Evolutionary conservation across 2,888 invertebrate genomes (phyloP).

Genomic region (Priocnemis perturbator): DNA sequence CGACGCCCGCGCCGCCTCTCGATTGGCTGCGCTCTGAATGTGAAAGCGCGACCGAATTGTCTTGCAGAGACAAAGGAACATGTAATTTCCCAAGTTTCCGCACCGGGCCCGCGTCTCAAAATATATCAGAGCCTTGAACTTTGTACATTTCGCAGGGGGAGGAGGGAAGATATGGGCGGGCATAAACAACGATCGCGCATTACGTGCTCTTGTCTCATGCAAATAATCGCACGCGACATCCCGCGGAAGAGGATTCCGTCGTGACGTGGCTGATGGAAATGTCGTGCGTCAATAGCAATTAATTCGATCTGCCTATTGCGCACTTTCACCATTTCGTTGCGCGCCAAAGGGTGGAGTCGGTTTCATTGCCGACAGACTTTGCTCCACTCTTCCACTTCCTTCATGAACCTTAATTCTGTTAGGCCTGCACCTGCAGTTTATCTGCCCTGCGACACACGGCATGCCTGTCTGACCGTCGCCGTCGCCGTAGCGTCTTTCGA

Average conservation of each 20-base stretch:
- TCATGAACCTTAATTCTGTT: too few relatives aligned
- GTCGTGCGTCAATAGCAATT: too few relatives aligned
- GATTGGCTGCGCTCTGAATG: conserved; percentile 48
- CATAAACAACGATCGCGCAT: conserved; percentile 19
- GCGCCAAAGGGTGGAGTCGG: too few relatives aligned
- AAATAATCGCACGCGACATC: neutral
- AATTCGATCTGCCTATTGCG: too few relatives aligned
- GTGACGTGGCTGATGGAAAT: neutral
- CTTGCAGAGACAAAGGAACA: conserved; percentile 50
- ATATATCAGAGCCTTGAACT: conserved; percentile 29
- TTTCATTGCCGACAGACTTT: too few relatives aligned
- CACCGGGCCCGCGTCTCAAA: conserved; percentile 13
- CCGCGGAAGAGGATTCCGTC: neutral
- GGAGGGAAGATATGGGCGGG: conserved; percentile 19
- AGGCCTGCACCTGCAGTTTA: too few relatives aligned
- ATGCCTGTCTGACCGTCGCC: too few relatives aligned
- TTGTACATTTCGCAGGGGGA: neutral
- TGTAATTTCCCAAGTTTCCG: conserved; percentile 42
- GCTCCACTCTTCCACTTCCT: too few relatives aligned
- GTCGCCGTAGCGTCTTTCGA: too few relatives aligned
- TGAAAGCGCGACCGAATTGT: conserved; percentile 48
- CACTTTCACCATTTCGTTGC: too few relatives aligned
- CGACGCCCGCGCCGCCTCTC: neutral
- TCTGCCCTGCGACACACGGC: too few relatives aligned
- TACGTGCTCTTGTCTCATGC: neutral